These are phyloP conservation scores for Bombus haemorrhoidalis DNA, from an alignment of 1,140 invertebrate species.

Conservation along the genomic window DNA sequence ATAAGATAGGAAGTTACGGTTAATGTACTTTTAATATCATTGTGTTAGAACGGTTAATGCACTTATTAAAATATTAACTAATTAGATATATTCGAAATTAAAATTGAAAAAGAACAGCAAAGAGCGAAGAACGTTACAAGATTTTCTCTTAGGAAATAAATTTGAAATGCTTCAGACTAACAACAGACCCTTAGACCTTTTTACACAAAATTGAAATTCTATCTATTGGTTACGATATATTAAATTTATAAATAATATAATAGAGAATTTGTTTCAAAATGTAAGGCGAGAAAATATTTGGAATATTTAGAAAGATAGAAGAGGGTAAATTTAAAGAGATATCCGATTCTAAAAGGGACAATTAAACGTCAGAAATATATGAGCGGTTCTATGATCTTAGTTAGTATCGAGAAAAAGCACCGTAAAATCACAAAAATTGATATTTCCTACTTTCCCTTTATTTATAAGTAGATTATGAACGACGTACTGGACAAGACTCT, in stretches of 20 bases:
- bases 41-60: not conserved
- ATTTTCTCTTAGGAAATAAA: not conserved
- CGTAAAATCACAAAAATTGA: too few relatives aligned
- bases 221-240: not conserved
- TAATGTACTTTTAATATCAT: not conserved
- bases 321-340: too few relatives aligned
- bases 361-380: too few relatives aligned
- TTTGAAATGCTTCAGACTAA: not conserved
- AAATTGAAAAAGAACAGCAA: not conserved
- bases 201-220: not conserved
- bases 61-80: not conserved
- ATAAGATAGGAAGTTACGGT: conserved; percentile 1
- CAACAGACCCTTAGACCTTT: not conserved
- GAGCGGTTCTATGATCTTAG: too few relatives aligned
- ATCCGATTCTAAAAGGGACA: too few relatives aligned
- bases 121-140: not conserved
- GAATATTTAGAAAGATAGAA: too few relatives aligned
- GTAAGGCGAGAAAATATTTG: not conserved
- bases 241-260: not conserved
- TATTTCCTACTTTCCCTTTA: not conserved
- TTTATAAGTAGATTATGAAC: not conserved
- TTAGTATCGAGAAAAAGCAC: too few relatives aligned
- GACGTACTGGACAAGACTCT: conserved; percentile 1
- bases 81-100: not conserved
- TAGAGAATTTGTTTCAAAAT: not conserved